Evolutionary conservation across 2,113 vertebrate species (phyloP).

Genomic region (Morone chrysops): DNA sequence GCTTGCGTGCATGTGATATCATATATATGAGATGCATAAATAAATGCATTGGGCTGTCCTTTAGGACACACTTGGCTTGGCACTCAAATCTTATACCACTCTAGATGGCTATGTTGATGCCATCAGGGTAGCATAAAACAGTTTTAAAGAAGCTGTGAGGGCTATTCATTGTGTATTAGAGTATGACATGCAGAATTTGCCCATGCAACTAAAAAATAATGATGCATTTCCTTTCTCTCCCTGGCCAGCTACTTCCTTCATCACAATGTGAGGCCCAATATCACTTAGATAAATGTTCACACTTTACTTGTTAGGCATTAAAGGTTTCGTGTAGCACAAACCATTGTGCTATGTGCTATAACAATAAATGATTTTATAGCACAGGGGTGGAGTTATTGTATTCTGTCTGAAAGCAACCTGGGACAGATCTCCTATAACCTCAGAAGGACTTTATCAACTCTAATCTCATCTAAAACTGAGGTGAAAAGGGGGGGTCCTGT

Average conservation of each 20-base stretch:
- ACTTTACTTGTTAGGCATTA: not conserved
- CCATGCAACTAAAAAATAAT: not conserved
- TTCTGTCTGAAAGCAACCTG: not conserved
- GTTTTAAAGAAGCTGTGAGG: not conserved
- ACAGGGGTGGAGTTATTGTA: not conserved
- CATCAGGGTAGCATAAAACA: not conserved
- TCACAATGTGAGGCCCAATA: not conserved
- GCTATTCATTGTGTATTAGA: too few species aligned
- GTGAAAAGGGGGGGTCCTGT: not conserved
- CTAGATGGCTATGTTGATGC: not conserved
- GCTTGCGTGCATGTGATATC: not conserved
- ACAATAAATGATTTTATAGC: not conserved
- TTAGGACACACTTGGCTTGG: not conserved
- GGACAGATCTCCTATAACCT: conserved; percentile 5
- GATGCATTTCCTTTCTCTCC: not conserved
- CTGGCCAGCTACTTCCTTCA: not conserved
- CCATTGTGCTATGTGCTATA: too few species aligned
- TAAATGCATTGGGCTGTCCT: not conserved
- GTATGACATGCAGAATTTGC: not conserved
- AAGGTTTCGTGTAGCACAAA: not conserved
- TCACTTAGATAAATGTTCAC: not conserved
- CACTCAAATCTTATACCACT: conserved; percentile 6
- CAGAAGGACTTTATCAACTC: conserved; percentile 6
- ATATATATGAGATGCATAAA: not conserved
- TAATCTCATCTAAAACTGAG: conserved; percentile 7